A percentile compares a stretch with the other conserved stretches of the same genome.
Evolutionary conservation across 2,797 vertebrate species (phyloP).

Genomic region (Anomalospiza imberbis): DNA sequence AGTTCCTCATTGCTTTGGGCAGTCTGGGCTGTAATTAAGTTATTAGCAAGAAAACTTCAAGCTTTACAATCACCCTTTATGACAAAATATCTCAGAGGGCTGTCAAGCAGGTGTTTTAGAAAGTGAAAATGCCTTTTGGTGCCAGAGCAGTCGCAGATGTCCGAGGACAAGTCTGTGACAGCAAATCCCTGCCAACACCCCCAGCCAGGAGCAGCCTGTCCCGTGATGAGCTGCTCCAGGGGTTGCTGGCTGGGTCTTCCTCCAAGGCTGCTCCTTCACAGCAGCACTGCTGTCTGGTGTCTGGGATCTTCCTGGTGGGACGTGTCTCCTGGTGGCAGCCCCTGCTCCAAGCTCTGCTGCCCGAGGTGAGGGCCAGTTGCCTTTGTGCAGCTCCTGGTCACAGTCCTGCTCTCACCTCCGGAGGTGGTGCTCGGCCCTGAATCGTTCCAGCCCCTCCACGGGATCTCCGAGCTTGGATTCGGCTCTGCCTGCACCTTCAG

Average conservation of each 20-base stretch:
- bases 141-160: background rate
- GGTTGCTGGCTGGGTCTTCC: background rate
- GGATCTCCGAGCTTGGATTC: background rate
- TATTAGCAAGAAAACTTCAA: background rate
- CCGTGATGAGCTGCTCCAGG: fast-evolving
- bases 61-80: background rate
- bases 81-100: background rate
- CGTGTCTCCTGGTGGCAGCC: background rate
- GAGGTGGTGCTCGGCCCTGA: background rate
- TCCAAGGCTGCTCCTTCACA: background rate
- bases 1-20: background rate
- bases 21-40: background rate
- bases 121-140: background rate
- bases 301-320: background rate
- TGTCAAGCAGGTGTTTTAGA: background rate
- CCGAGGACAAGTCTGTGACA: background rate
- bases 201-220: background rate
- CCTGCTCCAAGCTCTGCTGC: background rate
- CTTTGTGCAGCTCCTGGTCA: background rate
- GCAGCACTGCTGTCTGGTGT: background rate
- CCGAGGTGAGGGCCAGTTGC: fast-evolving
- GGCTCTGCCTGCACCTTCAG: background rate
- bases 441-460: background rate
- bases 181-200: background rate
- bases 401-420: background rate